Conservation (phyloP, 2,888 invertebrate species). For the Ormia ochracea region DNA sequence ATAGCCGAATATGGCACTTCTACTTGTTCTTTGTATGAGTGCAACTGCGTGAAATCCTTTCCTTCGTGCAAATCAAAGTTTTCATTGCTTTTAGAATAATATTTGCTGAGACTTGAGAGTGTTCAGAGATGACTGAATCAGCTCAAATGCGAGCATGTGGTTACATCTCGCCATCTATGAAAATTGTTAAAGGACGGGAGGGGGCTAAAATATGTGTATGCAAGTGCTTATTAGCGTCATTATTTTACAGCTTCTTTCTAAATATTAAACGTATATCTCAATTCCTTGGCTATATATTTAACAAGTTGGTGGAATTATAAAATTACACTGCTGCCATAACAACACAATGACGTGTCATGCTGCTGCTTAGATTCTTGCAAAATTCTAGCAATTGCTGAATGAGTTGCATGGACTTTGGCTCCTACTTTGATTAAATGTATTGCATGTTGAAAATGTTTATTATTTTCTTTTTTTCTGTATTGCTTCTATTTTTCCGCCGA, state of each 20-base stretch:
- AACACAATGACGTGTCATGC: slow-evolving; percentile 27
- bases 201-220: not conserved
- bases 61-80: too few relatives aligned
- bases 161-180: too few relatives aligned
- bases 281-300: not conserved
- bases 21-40: too few relatives aligned
- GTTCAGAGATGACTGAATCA: not conserved
- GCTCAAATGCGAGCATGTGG: too few relatives aligned
- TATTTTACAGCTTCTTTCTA: not conserved
- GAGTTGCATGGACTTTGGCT: not conserved
- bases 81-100: too few relatives aligned
- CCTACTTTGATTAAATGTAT: slow-evolving; percentile 41
- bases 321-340: slow-evolving; percentile 22
- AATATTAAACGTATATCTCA: not conserved
- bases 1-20: too few relatives aligned
- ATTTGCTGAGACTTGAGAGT: not conserved
- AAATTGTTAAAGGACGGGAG: not conserved
- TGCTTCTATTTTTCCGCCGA: slow-evolving; percentile 1
- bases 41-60: too few relatives aligned
- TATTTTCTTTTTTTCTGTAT: not conserved
- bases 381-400: slow-evolving; percentile 49
- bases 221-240: not conserved
- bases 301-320: slow-evolving; percentile 26
- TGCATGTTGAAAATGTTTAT: slow-evolving; percentile 43
- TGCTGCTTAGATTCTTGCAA: slow-evolving; percentile 16